Evolutionary conservation across 2,113 vertebrate species (phyloP).

Genomic region (Eidolon helvum): DNA sequence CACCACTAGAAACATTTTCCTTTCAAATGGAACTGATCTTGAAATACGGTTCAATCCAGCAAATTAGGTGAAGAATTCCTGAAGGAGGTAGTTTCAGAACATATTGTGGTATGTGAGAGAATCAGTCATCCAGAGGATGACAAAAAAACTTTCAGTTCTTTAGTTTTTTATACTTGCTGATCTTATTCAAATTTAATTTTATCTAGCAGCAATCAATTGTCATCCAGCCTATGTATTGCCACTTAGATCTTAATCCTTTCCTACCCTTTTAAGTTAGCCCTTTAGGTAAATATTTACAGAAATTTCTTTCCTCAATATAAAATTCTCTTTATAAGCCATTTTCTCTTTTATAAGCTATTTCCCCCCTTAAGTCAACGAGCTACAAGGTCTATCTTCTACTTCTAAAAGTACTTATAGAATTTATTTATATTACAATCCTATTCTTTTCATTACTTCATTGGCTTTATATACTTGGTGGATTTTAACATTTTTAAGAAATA

Average conservation of each 20-base stretch:
- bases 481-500: constrained; percentile 23
- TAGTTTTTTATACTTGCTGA: constrained; percentile 5
- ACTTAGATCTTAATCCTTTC: constrained; percentile 13
- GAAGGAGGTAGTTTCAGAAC: background rate
- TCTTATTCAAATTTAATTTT: constrained; percentile 49
- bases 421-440: background rate
- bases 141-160: background rate
- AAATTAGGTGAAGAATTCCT: background rate
- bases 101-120: background rate
- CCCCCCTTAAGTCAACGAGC: background rate
- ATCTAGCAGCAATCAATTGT: constrained; percentile 7
- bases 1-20: constrained; percentile 45
- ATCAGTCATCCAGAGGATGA: background rate
- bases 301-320: constrained; percentile 4
- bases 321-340: too few species aligned
- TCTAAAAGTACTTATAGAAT: constrained; percentile 18
- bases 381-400: background rate
- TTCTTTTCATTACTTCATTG: background rate
- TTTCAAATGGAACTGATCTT: constrained; percentile 50
- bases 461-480: background rate
- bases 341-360: background rate
- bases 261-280: background rate
- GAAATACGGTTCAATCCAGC: constrained; percentile 45
- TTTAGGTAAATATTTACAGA: constrained; percentile 29
- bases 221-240: background rate